Percentiles rank a stretch among this genome's conserved stretches.
Conservation (phyloP, 1,140 invertebrate genomes). For the Forficula auricularia region DNA sequence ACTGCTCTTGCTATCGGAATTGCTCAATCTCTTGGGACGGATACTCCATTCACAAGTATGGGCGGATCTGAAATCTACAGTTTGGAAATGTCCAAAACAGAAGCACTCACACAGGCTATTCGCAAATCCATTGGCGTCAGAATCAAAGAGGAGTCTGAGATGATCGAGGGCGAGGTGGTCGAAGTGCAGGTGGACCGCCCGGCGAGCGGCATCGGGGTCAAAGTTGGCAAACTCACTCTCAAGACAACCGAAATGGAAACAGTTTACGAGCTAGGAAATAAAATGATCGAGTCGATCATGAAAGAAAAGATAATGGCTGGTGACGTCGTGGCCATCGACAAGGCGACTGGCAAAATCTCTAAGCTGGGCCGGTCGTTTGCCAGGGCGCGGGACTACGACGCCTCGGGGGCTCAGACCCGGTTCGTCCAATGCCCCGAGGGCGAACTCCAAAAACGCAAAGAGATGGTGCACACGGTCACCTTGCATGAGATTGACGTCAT, state of each 20-base stretch:
- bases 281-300: conserved; percentile 94
- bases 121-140: conserved; percentile 93
- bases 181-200: conserved; percentile 93
- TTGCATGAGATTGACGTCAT: conserved; percentile 98
- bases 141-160: conserved; percentile 97
- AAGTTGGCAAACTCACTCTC: conserved; percentile 77
- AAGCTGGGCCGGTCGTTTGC: conserved; percentile 89
- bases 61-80: conserved; percentile 97
- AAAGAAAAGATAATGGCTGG: conserved; percentile 87
- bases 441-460: conserved; percentile 95
- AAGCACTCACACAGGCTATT: conserved; percentile 92
- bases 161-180: conserved; percentile 97
- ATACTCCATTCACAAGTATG: conserved; percentile 97
- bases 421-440: conserved; percentile 98
- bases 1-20: conserved; percentile 95
- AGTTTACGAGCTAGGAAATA: conserved; percentile 92
- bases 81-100: conserved; percentile 97
- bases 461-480: conserved; percentile 95
- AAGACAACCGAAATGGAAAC: conserved; percentile 99
- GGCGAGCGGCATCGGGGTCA: conserved; percentile 73
- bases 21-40: conserved; percentile 80
- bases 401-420: conserved; percentile 77
- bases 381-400: conserved; percentile 91
- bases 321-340: conserved; percentile 95
- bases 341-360: conserved; percentile 92